These are phyloP conservation scores for Coccyzus lansbergi DNA, from an alignment of 2,797 vertebrate genomes.

Conservation along the genomic window DNA sequence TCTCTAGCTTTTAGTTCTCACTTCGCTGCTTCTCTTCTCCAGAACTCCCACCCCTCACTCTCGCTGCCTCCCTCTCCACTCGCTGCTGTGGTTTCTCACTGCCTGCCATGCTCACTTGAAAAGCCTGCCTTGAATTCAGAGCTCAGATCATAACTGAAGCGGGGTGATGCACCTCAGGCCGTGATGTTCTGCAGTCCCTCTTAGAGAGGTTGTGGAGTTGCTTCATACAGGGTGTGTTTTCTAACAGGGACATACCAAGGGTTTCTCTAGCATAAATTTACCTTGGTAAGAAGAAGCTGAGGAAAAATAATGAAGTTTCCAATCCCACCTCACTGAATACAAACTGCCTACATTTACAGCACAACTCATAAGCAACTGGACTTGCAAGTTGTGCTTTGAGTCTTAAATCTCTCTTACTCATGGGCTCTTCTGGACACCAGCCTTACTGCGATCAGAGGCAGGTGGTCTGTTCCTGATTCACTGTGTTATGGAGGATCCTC, in stretches of 20 bases:
- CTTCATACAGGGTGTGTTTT: neutral
- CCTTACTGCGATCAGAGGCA: neutral
- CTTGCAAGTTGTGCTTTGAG: neutral
- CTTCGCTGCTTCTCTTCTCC: constrained; percentile 31
- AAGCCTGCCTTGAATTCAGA: neutral
- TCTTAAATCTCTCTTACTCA: neutral
- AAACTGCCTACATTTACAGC: neutral
- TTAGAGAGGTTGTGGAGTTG: neutral
- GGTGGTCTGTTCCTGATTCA: neutral
- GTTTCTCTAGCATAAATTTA: neutral
- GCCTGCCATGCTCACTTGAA: neutral
- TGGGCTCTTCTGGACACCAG: neutral
- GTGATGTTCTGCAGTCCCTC: neutral
- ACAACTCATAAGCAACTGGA: neutral
- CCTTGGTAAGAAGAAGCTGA: neutral
- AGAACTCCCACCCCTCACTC: neutral
- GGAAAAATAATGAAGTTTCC: neutral
- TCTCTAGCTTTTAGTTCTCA: constrained; percentile 37
- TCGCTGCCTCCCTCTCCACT: neutral
- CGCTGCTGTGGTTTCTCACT: neutral
- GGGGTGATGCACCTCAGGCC: neutral
- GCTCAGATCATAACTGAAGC: neutral
- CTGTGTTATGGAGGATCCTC: neutral
- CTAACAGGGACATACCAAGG: neutral
- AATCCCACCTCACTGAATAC: neutral